Base-by-base conservation (phyloP, 2,797 vertebrate species). In the Dromococcyx pavoninus region DNA sequence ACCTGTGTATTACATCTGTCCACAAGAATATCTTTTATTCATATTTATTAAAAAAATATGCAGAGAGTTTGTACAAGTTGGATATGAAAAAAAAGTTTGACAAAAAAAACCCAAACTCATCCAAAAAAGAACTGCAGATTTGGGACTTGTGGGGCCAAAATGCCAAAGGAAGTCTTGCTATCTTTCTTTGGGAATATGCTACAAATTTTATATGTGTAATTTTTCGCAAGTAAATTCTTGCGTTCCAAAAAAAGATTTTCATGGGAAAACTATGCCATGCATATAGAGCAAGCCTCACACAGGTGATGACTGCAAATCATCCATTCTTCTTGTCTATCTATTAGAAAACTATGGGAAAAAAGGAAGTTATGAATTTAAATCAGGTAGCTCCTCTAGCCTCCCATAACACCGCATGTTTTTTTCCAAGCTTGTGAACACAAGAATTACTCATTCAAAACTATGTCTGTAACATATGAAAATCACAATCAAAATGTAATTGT, bases 21-120 rank as follows among this genome's bases (percentile, higher is more conserved):
- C 32, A 1, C 76, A 94, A 86, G 84, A 91, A 94, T 93, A 97
- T 97, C 93, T 97, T 98, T 97, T 98, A 98, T 98, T 97, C 97
- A 97, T 97, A 79, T 80, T 87, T 96, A 94, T 97, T 96, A 90
- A 93, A 95, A 96, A 96, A 91, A 96, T 97, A 97, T 97, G 97
- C 96, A 95, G 96, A 95, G 87, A 93, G 78, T 97, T 96, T 91
- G 86, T 94, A 75, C 58, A 83, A 95, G 86, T 96, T 80, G 69
- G 72, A 65, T 53, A 25, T 60, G 44, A 7, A 70, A 39, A n/a
- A 89, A 74, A 95, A 89, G 85, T 96, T 94, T 86, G n/a, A 92
- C 77, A 90, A 95, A 95, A 95, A 94, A 75, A 92, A 90, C 76
- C 44, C 66, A 94, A 95, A 91, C 88, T 86, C 71, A 51, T 60